Evolutionary conservation across 2,113 vertebrate species (phyloP).

Genomic region (Boleophthalmus pectinirostris): DNA sequence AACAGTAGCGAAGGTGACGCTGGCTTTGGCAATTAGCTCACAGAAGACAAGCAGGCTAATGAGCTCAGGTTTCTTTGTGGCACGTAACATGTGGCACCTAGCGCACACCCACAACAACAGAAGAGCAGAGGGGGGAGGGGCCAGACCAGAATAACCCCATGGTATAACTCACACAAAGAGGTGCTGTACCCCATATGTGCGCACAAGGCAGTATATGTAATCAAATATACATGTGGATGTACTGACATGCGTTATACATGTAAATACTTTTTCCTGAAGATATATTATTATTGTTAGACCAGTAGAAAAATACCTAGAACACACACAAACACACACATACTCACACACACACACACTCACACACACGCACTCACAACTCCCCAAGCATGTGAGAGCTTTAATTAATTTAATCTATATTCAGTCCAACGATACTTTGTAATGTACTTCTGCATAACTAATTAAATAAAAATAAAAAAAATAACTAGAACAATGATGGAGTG

Average conservation of each 20-base stretch:
- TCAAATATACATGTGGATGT: background rate
- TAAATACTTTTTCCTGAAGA: too few species aligned
- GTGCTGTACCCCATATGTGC: background rate
- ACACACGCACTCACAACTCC: too few species aligned
- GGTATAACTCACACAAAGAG: background rate
- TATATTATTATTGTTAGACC: too few species aligned
- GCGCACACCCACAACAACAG: slow-evolving; percentile 58
- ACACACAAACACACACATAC: too few species aligned
- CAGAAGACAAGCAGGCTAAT: slow-evolving; percentile 89
- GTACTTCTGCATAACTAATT: too few species aligned
- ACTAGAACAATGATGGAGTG: too few species aligned
- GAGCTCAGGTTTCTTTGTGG: slow-evolving; percentile 83
- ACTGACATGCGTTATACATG: background rate
- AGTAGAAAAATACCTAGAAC: too few species aligned
- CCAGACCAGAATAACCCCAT: slow-evolving; percentile 18
- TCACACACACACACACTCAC: too few species aligned
- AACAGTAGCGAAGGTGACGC: slow-evolving; percentile 85
- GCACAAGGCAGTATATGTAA: background rate
- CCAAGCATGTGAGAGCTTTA: too few species aligned
- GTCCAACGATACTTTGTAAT: too few species aligned
- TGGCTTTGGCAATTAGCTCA: slow-evolving; percentile 89
- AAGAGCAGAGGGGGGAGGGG: background rate
- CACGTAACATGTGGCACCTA: slow-evolving; percentile 81
- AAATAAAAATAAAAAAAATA: too few species aligned
- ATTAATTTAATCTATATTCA: too few species aligned